Conservation (phyloP, 2,888 invertebrate genomes). For the Nymphalis c-album region DNA sequence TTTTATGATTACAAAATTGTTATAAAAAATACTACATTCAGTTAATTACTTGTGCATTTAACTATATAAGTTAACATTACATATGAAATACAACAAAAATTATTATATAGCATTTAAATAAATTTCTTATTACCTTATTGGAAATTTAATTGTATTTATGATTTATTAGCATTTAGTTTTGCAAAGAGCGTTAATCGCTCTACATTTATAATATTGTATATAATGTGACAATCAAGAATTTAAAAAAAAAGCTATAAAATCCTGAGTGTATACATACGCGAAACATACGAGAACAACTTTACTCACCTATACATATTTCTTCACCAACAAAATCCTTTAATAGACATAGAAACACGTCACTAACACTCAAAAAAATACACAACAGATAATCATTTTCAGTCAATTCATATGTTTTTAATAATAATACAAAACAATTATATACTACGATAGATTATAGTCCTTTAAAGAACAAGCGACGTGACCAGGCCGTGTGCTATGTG, state of each 20-base stretch:
- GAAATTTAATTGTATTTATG: too few species aligned
- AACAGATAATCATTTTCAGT: background rate
- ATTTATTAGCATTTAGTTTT: too few species aligned
- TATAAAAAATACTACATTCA: too few species aligned
- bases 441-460: slow-evolving; percentile 17
- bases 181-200: too few species aligned
- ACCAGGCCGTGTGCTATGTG: slow-evolving; percentile 26
- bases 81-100: too few species aligned
- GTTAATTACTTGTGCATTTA: too few species aligned
- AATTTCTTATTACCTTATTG: too few species aligned
- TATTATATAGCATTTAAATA: too few species aligned
- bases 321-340: slow-evolving; percentile 1
- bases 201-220: too few species aligned
- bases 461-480: slow-evolving; percentile 21
- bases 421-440: slow-evolving; percentile 11
- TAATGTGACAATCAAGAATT: background rate
- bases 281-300: background rate
- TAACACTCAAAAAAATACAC: slow-evolving; percentile 7
- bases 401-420: background rate
- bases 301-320: slow-evolving; percentile 24
- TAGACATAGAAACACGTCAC: background rate
- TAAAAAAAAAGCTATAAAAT: background rate
- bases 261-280: background rate
- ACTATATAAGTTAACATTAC: too few species aligned
- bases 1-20: too few species aligned